Conservation (phyloP, 1,140 invertebrate genomes). For the Stratiolaelaps scimitus region DNA sequence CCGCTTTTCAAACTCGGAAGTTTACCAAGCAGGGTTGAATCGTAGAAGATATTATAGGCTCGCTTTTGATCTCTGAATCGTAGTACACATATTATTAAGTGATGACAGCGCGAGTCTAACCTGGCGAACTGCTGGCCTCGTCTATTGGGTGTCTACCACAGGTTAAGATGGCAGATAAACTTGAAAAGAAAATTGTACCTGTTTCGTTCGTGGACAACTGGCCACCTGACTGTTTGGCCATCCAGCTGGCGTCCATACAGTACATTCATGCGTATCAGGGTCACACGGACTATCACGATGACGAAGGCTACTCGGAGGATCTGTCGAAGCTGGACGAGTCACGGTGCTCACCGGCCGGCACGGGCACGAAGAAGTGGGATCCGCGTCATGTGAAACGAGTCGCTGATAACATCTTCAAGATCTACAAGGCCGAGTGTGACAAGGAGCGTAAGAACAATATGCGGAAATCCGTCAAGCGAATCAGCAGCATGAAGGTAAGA, state of each 20-base stretch:
- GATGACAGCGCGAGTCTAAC: too few species aligned
- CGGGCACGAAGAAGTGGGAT: constrained; percentile 29
- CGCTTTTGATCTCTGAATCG: too few species aligned
- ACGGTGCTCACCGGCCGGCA: not conserved
- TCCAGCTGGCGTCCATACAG: constrained; percentile 45
- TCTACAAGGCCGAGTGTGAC: constrained; percentile 23
- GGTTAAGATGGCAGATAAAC: constrained; percentile 45
- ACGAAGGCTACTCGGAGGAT: constrained; percentile 16
- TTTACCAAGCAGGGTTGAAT: too few species aligned
- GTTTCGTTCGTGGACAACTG: constrained; percentile 43
- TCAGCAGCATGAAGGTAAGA: not conserved
- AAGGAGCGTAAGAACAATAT: constrained; percentile 8
- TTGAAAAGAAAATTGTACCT: constrained; percentile 44
- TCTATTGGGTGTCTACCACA: constrained; percentile 32
- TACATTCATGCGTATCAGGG: constrained; percentile 34
- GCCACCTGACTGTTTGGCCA: constrained; percentile 44
- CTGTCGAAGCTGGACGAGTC: not conserved
- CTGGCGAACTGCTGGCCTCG: not conserved
- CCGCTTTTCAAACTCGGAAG: too few species aligned
- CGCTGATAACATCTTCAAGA: constrained; percentile 17
- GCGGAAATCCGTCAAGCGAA: constrained; percentile 19
- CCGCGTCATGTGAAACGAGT: constrained; percentile 28
- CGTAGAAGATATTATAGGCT: too few species aligned
- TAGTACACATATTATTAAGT: too few species aligned
- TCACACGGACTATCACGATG: constrained; percentile 9